These are phyloP conservation scores for Conomelus anceps DNA, from an alignment of 2,888 invertebrate genomes.

Conservation along the genomic window DNA sequence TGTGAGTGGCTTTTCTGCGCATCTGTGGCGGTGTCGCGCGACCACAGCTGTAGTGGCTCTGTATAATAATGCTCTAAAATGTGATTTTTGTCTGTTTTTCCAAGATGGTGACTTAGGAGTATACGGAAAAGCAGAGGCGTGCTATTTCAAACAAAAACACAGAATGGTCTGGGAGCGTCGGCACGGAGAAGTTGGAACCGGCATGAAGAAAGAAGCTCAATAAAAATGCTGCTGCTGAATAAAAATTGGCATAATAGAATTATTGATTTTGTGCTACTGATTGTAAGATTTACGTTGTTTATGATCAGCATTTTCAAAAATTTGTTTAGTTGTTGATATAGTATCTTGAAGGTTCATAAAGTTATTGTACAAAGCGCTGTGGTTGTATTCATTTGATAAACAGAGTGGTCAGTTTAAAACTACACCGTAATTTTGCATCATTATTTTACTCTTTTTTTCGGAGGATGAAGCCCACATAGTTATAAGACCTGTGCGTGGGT, in stretches of 20 bases:
- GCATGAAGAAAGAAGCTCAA: constrained; percentile 46
- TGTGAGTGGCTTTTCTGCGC: no score
- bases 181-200: constrained; percentile 68
- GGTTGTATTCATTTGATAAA: no score
- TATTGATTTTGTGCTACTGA: not conserved
- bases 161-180: constrained; percentile 95
- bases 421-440: no score
- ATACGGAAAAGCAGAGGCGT: constrained; percentile 60
- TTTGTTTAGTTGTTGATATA: not conserved
- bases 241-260: not conserved
- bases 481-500: no score
- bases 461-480: no score
- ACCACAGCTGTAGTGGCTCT: no score
- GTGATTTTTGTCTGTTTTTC: not conserved
- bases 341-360: not conserved
- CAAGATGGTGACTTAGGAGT: constrained; percentile 91
- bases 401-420: no score
- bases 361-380: not conserved
- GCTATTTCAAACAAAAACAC: constrained; percentile 98
- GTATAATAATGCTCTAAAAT: no score
- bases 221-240: constrained; percentile 1
- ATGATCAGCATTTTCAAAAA: not conserved
- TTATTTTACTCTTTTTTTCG: no score
- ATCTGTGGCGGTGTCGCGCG: no score
- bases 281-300: not conserved